Evolutionary conservation across 1,140 invertebrate species (phyloP), one percentile per base, ranked within the genome.

Genomic region (Popillia japonica): DNA sequence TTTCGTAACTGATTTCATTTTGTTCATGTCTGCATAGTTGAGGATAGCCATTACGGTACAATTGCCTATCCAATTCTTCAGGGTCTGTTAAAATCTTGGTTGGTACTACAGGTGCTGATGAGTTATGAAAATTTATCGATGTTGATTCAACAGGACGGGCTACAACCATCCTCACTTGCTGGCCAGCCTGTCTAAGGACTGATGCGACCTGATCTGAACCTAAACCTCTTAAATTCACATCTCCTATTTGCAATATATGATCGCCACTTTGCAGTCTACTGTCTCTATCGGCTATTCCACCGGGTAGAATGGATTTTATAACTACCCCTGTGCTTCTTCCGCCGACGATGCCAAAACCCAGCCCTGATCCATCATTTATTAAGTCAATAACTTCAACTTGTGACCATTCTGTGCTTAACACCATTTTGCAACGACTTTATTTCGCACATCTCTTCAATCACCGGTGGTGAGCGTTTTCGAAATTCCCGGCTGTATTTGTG

Each of bases 271-370:
- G 94, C 76, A 99, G 88, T 7, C 96, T 90, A 6, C 93, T 94
- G 88, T 98, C 96, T 89, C 95, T 90, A 87, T 98, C 96, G 17
- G 96, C 96, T 8, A 96, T 94, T 81, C 96, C 96, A 22, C 96
- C 96, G 11, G 96, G 96, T 20, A 98, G 89, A 72, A 99, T 94
- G 75, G 95, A 96, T 87, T 99, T 99, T 77, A 99, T 96, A 8
- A 99, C 96, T 74, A 99, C 97, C n/a, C 97, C 97, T 22, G 97
- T 98, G 86, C 95, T 97, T 72, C 95, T 90, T 8, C 97, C 97
- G 72, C 97, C 97, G 80, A 98, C 96, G 80, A 99, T 96, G 74
- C 97, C 97, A 88, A 99, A 99, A 75, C 92, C 92, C 48, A 92
- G 86, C n/a, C 92, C 91, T 81, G 91, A 92, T 75, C 91, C 92